Evolutionary conservation across 1,140 invertebrate species (phyloP).

Genomic region (Eufriesea mexicana): DNA sequence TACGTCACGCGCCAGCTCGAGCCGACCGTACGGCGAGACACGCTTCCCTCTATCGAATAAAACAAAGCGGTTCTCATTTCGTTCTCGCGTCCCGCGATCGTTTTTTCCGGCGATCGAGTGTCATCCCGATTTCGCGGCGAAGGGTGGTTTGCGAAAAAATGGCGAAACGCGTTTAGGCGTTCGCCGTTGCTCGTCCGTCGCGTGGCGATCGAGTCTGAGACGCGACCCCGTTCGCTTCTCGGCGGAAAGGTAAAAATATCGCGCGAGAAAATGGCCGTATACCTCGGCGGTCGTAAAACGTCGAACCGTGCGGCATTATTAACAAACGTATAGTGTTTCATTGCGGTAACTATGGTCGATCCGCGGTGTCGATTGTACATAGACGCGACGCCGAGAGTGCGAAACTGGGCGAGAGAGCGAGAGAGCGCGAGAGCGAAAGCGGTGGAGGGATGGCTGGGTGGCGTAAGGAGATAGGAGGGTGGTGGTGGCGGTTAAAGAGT

Average conservation of each 20-base stretch:
- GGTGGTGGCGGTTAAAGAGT: neutral
- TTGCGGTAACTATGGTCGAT: slow-evolving; percentile 68
- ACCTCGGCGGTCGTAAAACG: slow-evolving; percentile 76
- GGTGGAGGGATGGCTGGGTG: neutral
- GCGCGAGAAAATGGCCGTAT: slow-evolving; percentile 76
- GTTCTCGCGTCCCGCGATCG: neutral
- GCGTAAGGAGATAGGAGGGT: neutral
- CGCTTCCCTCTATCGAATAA: slow-evolving; percentile 64
- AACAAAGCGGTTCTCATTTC: slow-evolving; percentile 72
- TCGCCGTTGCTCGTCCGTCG: too few species aligned
- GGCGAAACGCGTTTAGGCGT: too few species aligned
- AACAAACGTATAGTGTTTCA: slow-evolving; percentile 76
- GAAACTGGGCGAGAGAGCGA: too few species aligned
- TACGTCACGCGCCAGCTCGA: slow-evolving; percentile 71
- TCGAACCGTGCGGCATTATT: slow-evolving; percentile 77
- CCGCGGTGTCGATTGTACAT: slow-evolving; percentile 42
- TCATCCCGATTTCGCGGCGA: too few species aligned
- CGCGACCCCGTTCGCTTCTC: neutral
- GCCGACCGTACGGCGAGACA: slow-evolving; percentile 57
- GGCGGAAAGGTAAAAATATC: slow-evolving; percentile 76
- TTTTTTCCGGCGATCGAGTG: too few species aligned
- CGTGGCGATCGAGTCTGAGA: neutral
- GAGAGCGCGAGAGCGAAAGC: neutral
- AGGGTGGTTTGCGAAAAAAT: too few species aligned
- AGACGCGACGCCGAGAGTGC: neutral